Evolutionary conservation across 2,888 invertebrate genomes (phyloP).

Genomic region (Conistra vaccinii): DNA sequence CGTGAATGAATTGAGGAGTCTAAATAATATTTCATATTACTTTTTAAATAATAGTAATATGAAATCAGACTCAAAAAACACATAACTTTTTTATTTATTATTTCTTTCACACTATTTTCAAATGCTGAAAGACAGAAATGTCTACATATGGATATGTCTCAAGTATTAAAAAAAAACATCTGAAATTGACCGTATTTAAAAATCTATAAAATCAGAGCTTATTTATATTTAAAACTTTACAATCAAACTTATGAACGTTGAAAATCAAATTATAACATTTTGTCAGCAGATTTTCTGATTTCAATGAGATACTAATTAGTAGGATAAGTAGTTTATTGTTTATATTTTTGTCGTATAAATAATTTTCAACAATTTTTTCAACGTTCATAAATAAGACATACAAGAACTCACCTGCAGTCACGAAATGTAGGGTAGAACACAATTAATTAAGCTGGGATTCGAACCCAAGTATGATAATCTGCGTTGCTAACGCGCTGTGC

Average conservation of each 20-base stretch:
- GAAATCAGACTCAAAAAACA: slow-evolving; percentile 14
- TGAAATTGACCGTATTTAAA: background rate
- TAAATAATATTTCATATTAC: slow-evolving; percentile 40
- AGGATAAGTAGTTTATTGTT: too few relatives aligned
- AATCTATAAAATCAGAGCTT: slow-evolving; percentile 36
- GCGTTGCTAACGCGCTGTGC: background rate
- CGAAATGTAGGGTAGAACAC: slow-evolving; percentile 36
- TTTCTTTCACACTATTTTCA: slow-evolving; percentile 49
- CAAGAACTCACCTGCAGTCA: slow-evolving; percentile 45
- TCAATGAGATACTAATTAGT: too few relatives aligned
- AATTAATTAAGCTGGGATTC: slow-evolving; percentile 12
- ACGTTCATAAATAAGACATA: slow-evolving; percentile 29
- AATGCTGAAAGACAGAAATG: slow-evolving; percentile 34
- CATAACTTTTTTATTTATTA: background rate
- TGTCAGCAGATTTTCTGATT: background rate
- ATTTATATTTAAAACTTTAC: background rate
- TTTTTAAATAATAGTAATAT: slow-evolving; percentile 32
- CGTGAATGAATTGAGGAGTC: slow-evolving; percentile 44
- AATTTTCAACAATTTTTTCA: slow-evolving; percentile 20
- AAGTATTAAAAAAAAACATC: background rate
- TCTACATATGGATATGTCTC: slow-evolving; percentile 74
- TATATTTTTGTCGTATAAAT: too few relatives aligned
- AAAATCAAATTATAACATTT: background rate
- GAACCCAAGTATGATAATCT: slow-evolving; percentile 28
- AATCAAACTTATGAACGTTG: slow-evolving; percentile 46